Percentiles rank a stretch among this genome's conserved stretches.
Conservation (phyloP, 2,888 invertebrate genomes). For the Belgica antarctica region DNA sequence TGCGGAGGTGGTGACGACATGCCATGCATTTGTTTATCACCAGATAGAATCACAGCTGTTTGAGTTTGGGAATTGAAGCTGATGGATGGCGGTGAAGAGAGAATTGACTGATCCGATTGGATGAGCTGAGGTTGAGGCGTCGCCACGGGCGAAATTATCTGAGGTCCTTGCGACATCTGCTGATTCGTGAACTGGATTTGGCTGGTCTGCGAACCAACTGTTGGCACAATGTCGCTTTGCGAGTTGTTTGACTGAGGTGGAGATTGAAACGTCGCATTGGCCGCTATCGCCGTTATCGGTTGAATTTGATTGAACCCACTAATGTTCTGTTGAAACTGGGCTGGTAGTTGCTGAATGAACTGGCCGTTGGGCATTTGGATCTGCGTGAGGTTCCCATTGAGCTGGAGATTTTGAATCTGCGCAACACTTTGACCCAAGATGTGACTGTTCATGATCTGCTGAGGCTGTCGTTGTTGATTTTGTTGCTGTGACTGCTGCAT, state of each 20-base stretch:
- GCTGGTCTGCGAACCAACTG: slow-evolving; percentile 15
- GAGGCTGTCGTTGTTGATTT: slow-evolving; percentile 49
- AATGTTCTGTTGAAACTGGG: slow-evolving; percentile 54
- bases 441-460: slow-evolving; percentile 52
- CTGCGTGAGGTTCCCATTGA: slow-evolving; percentile 54
- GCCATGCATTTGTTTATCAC: slow-evolving; percentile 36
- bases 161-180: neutral
- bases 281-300: slow-evolving; percentile 48
- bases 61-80: slow-evolving; percentile 30
- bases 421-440: slow-evolving; percentile 54
- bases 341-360: slow-evolving; percentile 53
- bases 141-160: slow-evolving; percentile 27
- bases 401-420: slow-evolving; percentile 54
- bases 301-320: slow-evolving; percentile 48
- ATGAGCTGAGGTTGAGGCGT: slow-evolving; percentile 36
- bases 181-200: slow-evolving; percentile 29
- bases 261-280: slow-evolving; percentile 52
- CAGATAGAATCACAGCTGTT: slow-evolving; percentile 24
- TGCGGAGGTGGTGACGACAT: slow-evolving; percentile 30
- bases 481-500: slow-evolving; percentile 50
- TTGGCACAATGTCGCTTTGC: slow-evolving; percentile 30
- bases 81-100: slow-evolving; percentile 37
- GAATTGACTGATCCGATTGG: slow-evolving; percentile 28
- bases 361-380: slow-evolving; percentile 55
- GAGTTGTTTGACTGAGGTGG: slow-evolving; percentile 48